Evolutionary conservation across 2,797 vertebrate species (phyloP).

Genomic region (Molossus alvarezi): DNA sequence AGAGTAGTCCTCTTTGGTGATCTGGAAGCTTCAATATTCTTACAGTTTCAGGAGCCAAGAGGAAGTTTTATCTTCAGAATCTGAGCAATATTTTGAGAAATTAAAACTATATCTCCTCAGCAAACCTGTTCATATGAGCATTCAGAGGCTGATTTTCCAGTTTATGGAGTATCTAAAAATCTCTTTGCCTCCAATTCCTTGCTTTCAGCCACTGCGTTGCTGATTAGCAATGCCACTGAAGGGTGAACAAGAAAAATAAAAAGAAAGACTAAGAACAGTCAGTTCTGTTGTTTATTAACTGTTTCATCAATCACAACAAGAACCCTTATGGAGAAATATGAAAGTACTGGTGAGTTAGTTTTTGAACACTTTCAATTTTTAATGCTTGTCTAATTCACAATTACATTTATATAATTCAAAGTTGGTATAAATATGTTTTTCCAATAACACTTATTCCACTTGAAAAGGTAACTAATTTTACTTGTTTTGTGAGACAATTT

Average conservation of each 20-base stretch:
- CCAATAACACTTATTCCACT: neutral
- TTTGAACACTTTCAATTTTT: constrained; percentile 24
- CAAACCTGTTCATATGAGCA: constrained; percentile 58
- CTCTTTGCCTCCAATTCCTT: constrained; percentile 53
- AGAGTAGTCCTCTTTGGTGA: constrained; percentile 41
- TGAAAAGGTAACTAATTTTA: constrained; percentile 2
- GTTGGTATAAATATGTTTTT: neutral
- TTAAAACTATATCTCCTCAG: constrained; percentile 68
- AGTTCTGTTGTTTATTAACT: constrained; percentile 72
- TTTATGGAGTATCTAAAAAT: constrained; percentile 77
- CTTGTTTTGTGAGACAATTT: neutral
- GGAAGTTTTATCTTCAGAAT: constrained; percentile 58
- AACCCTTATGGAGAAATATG: neutral
- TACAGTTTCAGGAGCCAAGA: constrained; percentile 33
- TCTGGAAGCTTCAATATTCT: constrained; percentile 49
- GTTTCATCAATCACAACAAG: constrained; percentile 50
- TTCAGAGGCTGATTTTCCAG: constrained; percentile 69
- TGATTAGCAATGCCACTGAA: constrained; percentile 76
- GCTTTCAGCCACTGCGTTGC: constrained; percentile 74
- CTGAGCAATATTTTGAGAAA: constrained; percentile 68
- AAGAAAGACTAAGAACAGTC: constrained; percentile 43
- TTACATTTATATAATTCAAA: neutral
- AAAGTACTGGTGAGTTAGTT: neutral
- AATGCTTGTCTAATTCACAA: neutral
- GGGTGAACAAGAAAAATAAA: constrained; percentile 61